Percentiles rank a stretch among this genome's conserved stretches.
Evolutionary conservation across 2,113 vertebrate genomes (phyloP).

Genomic region (Festucalex cinctus): DNA sequence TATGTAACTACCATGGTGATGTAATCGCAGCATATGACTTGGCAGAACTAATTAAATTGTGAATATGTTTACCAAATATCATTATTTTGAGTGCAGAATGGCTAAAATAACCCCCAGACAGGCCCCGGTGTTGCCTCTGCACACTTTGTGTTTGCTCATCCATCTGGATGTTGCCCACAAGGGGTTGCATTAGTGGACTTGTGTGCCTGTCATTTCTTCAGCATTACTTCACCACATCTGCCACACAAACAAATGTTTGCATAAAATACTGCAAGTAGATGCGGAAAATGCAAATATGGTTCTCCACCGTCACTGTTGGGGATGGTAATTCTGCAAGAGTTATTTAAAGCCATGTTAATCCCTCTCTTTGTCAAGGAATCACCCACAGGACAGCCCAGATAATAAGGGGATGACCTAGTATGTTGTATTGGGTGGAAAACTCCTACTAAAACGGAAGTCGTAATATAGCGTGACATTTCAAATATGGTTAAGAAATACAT

Average conservation of each 20-base stretch:
- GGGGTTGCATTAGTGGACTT: slow-evolving; percentile 27
- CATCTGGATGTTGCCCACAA: background rate
- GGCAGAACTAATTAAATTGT: background rate
- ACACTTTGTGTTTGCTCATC: slow-evolving; percentile 13
- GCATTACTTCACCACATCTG: background rate
- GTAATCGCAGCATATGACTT: slow-evolving; percentile 11
- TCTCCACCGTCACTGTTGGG: background rate
- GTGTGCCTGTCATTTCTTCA: background rate
- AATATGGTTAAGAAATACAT: no score
- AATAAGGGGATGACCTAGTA: slow-evolving; percentile 7
- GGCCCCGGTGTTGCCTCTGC: background rate
- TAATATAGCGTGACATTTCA: no score
- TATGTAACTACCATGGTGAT: slow-evolving; percentile 36
- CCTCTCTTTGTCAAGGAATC: slow-evolving; percentile 11
- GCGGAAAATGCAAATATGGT: background rate
- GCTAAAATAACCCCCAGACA: background rate
- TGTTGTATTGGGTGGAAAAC: slow-evolving; percentile 3
- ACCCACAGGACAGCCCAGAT: background rate
- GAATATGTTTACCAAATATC: background rate
- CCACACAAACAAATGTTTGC: background rate
- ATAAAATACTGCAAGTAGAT: background rate
- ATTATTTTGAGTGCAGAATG: slow-evolving; percentile 1
- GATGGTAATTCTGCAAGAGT: background rate
- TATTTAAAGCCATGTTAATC: slow-evolving; percentile 26
- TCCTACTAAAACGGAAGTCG: no score